Base-by-base conservation (phyloP, 2,888 invertebrate genomes). In the Seira sanloemensis region DNA sequence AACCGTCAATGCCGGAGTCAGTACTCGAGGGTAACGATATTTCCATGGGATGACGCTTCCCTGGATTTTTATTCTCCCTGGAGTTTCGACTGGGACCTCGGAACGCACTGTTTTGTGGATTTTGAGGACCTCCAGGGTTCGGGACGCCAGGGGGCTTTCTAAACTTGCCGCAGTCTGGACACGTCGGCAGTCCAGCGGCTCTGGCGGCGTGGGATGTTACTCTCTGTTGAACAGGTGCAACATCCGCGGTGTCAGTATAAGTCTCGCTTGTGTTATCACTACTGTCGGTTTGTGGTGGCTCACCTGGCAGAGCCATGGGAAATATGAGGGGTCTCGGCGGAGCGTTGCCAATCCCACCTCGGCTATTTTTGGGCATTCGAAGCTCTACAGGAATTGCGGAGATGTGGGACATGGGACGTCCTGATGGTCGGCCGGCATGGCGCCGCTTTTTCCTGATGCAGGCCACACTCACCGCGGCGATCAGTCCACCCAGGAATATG, bases 401-500 rank as follows among this genome's bases (percentile, higher is more conserved):
- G 74, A 90, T 86, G 77, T 89, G 90, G 5, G 90, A 89, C 68
- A 88, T 85, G 58, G 87, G 85, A 62, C 89, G 81, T 7, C 72
- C 66, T 0, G 71, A 46, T 7, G 46, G 76, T 2, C 82, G 76
- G 25, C 62, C 50, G 7, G 16, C 9, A 54, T 86, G 81, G 58
- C 87, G 86, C 66, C 88, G 81, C 65, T 88, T 88, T 75, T 81
- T 76, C 23, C 90, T 79, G 46, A 89, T 86, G 75, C 86, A 87
- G 25, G 79, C 87, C 71, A 89, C 90, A 90, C 96, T 96, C 9
- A 96, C 92, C 16, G 96, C 95, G 0, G 96, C 95, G 7, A 95
- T 93, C 77, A 95, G 93, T 0, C 96, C 96, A 0, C 96, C 97
- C 65, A 96, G 91, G 90, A 96, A 96, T 75, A 97, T 95, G 72